Evolutionary conservation across 2,113 vertebrate genomes (phyloP).

Genomic region (Mormyrus iriodes): DNA sequence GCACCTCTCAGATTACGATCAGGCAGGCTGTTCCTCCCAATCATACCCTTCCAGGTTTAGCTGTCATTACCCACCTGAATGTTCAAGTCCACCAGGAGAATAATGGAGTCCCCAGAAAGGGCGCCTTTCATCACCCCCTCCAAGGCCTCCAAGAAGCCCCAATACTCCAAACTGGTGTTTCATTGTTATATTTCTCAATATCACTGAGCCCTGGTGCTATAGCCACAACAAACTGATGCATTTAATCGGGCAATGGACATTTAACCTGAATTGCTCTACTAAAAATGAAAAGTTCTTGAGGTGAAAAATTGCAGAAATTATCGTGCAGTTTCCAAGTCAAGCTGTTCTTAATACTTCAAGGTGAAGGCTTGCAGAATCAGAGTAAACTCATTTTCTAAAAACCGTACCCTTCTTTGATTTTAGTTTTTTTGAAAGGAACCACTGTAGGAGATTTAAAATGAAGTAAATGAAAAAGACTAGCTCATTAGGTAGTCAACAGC

Average conservation of each 20-base stretch:
- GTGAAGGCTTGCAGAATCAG: neutral
- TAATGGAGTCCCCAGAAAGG: too few relatives aligned
- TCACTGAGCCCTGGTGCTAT: neutral
- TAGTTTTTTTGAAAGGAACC: neutral
- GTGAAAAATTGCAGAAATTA: neutral
- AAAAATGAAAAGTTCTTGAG: neutral
- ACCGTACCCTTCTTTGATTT: neutral
- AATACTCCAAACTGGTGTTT: too few relatives aligned
- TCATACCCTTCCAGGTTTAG: too few relatives aligned
- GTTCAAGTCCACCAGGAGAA: too few relatives aligned
- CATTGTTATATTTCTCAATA: neutral
- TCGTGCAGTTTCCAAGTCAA: neutral
- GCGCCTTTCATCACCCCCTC: too few relatives aligned
- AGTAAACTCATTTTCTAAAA: neutral
- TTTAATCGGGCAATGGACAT: neutral
- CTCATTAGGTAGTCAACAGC: neutral
- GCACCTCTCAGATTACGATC: too few relatives aligned
- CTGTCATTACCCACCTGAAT: too few relatives aligned
- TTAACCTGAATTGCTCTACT: neutral
- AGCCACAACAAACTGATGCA: neutral
- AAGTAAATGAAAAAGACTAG: neutral
- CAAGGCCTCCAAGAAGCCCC: too few relatives aligned
- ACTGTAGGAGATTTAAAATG: neutral
- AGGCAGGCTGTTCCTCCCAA: too few relatives aligned
- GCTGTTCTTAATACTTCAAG: neutral